A percentile compares a stretch with the other conserved stretches of the same genome.
Evolutionary conservation across 2,113 vertebrate genomes (phyloP).

Genomic region (Cynoglossus semilaevis): DNA sequence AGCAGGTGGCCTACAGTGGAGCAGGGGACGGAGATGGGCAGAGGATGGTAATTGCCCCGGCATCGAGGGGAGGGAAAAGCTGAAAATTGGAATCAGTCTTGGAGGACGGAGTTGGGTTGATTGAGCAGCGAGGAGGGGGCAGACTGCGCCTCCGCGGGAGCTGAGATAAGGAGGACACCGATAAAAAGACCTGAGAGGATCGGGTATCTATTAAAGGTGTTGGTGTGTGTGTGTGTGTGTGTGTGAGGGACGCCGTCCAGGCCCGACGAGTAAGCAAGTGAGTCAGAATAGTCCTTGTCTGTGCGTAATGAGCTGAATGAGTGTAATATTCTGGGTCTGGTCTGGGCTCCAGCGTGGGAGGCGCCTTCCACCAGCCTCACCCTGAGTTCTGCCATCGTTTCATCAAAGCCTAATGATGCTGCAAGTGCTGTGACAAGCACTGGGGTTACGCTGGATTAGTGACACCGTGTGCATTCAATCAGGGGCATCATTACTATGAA

Average conservation of each 20-base stretch:
- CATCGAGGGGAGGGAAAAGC: slow-evolving; percentile 49
- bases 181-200: slow-evolving; percentile 50
- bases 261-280: slow-evolving; percentile 34
- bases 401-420: slow-evolving; percentile 58
- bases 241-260: slow-evolving; percentile 17
- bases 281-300: slow-evolving; percentile 29
- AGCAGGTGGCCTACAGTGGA: slow-evolving; percentile 27
- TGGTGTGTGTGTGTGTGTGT: slow-evolving; percentile 8
- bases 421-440: slow-evolving; percentile 34
- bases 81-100: slow-evolving; percentile 66
- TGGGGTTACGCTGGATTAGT: slow-evolving; percentile 25
- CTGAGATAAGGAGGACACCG: slow-evolving; percentile 54
- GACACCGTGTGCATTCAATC: slow-evolving; percentile 35
- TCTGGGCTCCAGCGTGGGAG: slow-evolving; percentile 32
- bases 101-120: slow-evolving; percentile 54
- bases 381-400: slow-evolving; percentile 49
- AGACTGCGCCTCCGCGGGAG: slow-evolving; percentile 35
- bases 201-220: slow-evolving; percentile 50
- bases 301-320: slow-evolving; percentile 62
- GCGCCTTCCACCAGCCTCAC: slow-evolving; percentile 40
- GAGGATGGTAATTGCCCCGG: slow-evolving; percentile 66
- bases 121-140: slow-evolving; percentile 47
- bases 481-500: slow-evolving; percentile 48
- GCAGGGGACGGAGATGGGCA: slow-evolving; percentile 58
- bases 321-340: slow-evolving; percentile 47